A percentile compares a stretch with the other conserved stretches of the same genome.
phyloP scores from a whole-genome alignment of 2,888 invertebrate species.

The Halocaridina rubra region DNA sequence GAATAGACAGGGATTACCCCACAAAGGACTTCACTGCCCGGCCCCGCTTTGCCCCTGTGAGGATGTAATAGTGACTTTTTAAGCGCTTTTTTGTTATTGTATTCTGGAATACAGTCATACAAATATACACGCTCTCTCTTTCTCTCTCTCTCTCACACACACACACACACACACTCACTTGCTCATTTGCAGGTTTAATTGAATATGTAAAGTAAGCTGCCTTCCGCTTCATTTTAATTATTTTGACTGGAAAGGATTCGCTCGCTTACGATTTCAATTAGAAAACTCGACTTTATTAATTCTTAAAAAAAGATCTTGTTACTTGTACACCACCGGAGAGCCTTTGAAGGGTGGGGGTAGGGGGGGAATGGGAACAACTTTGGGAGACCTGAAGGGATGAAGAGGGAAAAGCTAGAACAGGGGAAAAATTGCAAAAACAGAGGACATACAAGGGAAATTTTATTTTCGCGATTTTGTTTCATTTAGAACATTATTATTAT shows the following conservation, averaged over 20 bases:
- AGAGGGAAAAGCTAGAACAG: neutral
- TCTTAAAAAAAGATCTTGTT: neutral
- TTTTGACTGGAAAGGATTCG: constrained; percentile 50
- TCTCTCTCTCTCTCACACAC: no score
- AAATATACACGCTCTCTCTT: no score
- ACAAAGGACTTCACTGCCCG: no score
- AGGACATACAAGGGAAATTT: no score
- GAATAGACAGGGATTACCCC: no score
- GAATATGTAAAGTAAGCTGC: constrained; percentile 47
- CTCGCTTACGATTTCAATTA: constrained; percentile 49
- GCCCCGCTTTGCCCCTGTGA: no score
- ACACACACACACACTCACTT: neutral
- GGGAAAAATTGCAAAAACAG: constrained; percentile 6
- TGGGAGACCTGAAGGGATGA: constrained; percentile 15
- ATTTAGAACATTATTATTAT: no score
- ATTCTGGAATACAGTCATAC: no score
- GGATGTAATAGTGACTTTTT: no score
- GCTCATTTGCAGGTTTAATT: constrained; percentile 54
- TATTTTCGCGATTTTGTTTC: no score
- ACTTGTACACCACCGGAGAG: no score
- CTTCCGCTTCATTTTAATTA: constrained; percentile 46
- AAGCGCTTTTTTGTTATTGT: no score
- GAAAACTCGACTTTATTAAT: constrained; percentile 50
- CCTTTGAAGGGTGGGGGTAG: neutral
- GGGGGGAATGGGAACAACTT: neutral